Conservation (phyloP, 2,113 vertebrate species). For the Symphodus melops region DNA sequence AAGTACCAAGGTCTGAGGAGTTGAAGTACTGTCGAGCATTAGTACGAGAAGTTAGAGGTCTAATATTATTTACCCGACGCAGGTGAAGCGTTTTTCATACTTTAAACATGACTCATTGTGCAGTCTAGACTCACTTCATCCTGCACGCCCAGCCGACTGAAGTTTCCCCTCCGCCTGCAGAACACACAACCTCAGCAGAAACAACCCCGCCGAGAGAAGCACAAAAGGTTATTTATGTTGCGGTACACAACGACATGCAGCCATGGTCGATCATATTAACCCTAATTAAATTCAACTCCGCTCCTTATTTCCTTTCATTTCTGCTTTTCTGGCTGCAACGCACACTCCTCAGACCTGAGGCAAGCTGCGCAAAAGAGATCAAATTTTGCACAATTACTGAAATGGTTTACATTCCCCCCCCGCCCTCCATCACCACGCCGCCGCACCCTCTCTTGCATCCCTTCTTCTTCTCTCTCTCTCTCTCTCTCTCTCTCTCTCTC, state of each 20-base stretch:
- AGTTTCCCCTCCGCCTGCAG: background rate
- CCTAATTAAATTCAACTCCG: conserved; percentile 58
- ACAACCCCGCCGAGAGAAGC: conserved; percentile 10
- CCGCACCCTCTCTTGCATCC: conserved; percentile 7
- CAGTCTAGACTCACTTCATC: conserved; percentile 3
- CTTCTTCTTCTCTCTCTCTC: conserved; percentile 25
- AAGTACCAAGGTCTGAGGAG: background rate
- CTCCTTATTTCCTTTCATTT: conserved; percentile 28
- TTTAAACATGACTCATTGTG: background rate
- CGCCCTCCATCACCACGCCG: conserved; percentile 5
- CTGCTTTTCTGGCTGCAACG: conserved; percentile 18
- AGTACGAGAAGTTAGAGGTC: conserved; percentile 13
- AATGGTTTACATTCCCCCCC: conserved; percentile 47
- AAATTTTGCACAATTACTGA: conserved; percentile 69
- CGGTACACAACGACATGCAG: conserved; percentile 33
- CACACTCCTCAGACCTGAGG: conserved; percentile 32
- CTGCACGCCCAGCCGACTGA: background rate
- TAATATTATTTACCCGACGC: conserved; percentile 9
- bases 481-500: conserved; percentile 31
- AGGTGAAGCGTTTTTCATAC: background rate
- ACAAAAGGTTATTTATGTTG: conserved; percentile 48
- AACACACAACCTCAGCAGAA: conserved; percentile 35
- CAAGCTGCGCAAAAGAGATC: conserved; percentile 53
- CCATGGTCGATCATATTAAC: conserved; percentile 47
- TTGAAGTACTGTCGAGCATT: conserved; percentile 10